Evolutionary conservation across 1,140 invertebrate genomes (phyloP), one percentile per base, ranked within the genome.

Genomic region (Magallana ariakensis): DNA sequence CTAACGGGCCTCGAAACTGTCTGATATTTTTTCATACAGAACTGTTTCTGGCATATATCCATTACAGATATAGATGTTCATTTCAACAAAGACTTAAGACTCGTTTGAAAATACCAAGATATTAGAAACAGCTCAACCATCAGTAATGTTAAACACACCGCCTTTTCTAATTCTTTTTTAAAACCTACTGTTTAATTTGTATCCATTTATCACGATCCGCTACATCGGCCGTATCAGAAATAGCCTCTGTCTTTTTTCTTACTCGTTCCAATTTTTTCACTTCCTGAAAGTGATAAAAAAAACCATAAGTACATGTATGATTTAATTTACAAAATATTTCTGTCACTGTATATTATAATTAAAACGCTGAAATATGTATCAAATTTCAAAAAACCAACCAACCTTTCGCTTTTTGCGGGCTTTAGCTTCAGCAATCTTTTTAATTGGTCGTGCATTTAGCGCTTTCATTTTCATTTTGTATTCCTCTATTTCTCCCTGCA

Each of bases 401-500:
- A 46, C 96, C 89, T 98, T 96, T 93, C 97, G 97, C 96, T 99
- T 99, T 95, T 99, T 99, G 80, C 99, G 96, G 0, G 98, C 98
- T 94, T 99, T 99, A 0, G 99, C 99, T 95, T 99, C 98, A 89
- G 98, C 96, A 0, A 99, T 97, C 96, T 99, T 99, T 94, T 99
- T 99, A 80, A 99, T 99, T 16, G 99, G 98, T 84, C 98, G 95
- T 0, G 97, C 97, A 95, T 99, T 98, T 7, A 99, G 96, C 89
- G 98, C 98, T 95, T 97, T 96, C 26, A 97, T 91, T 87, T 95
- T 93, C 84, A 96, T 92, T 90, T 94, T 95, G 89, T 96, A 96
- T 85, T 95, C 94, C 56, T 94, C 83, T 16, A 96, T 93, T 89
- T 95, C 94, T 80, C 95, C 95, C 94, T 95, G 86, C 22, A 80